Evolutionary conservation across 2,113 vertebrate species (phyloP).

Genomic region (Mastomys natalensis): DNA sequence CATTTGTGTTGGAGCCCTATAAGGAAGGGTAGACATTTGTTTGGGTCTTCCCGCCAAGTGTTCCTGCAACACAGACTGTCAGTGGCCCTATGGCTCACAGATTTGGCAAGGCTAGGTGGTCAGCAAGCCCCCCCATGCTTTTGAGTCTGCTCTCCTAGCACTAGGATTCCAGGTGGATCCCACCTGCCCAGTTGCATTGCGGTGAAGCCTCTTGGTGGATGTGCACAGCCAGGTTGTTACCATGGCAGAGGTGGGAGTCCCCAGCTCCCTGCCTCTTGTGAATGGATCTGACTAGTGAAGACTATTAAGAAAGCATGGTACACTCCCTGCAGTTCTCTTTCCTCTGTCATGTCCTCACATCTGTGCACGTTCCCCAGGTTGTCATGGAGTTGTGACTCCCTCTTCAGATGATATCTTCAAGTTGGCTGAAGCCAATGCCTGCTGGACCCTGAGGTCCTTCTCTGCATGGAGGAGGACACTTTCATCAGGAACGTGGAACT

Average conservation of each 20-base stretch:
- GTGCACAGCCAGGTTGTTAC: neutral
- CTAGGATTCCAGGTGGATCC: neutral
- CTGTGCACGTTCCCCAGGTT: slow-evolving; percentile 77
- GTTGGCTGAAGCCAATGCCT: slow-evolving; percentile 88
- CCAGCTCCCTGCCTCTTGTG: fast-evolving
- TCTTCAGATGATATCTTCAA: slow-evolving; percentile 85
- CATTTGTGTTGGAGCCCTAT: neutral
- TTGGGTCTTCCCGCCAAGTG: neutral
- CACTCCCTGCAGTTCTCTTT: neutral
- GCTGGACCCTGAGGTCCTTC: slow-evolving; percentile 86
- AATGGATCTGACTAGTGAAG: neutral
- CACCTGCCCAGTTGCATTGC: neutral
- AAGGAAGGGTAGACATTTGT: neutral
- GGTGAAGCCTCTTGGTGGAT: neutral
- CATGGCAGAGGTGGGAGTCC: neutral
- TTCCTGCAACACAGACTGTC: neutral
- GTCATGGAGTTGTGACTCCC: slow-evolving; percentile 80
- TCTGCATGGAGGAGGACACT: slow-evolving; percentile 84
- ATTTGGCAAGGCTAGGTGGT: neutral
- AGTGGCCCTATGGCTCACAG: neutral
- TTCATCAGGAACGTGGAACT: slow-evolving; percentile 87
- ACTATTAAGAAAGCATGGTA: neutral
- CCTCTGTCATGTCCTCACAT: no score
- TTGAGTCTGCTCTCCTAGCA: neutral
- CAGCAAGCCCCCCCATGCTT: neutral